Evolutionary conservation across 1,140 invertebrate species (phyloP).

Genomic region (Dendroctonus ponderosae): DNA sequence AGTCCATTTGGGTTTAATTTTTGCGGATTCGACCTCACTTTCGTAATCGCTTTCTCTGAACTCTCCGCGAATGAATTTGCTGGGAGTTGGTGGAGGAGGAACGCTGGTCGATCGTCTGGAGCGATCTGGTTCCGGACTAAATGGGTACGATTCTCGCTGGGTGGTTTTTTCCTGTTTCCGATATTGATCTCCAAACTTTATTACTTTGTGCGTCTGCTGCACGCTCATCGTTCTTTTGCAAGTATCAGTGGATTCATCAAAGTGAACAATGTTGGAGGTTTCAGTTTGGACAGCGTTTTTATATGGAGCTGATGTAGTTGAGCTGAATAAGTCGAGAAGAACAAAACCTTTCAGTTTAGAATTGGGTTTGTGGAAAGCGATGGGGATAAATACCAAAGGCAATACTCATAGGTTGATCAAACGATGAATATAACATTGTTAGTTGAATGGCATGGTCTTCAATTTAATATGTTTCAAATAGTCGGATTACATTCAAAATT

Average conservation of each 20-base stretch:
- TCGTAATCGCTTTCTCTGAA: conserved; percentile 71
- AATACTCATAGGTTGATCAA: background rate
- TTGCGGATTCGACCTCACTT: conserved; percentile 62
- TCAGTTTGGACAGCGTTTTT: conserved; percentile 63
- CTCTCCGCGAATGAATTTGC: conserved; percentile 67
- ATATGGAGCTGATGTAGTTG: conserved; percentile 56
- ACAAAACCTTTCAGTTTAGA: background rate
- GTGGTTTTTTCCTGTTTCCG: conserved; percentile 40
- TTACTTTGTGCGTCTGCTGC: conserved; percentile 66
- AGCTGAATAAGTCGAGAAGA: conserved; percentile 30
- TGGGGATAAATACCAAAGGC: background rate
- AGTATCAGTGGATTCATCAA: conserved; percentile 67
- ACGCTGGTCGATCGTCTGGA: conserved; percentile 44
- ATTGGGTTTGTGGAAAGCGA: background rate
- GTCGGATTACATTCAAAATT: conserved; percentile 26
- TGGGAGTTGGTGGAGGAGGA: conserved; percentile 59
- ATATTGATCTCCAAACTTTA: conserved; percentile 61
- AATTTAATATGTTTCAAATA: background rate
- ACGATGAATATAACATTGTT: too few species aligned
- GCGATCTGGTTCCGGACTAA: conserved; percentile 49
- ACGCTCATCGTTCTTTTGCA: conserved; percentile 64
- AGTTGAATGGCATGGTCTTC: background rate
- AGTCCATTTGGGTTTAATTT: conserved; percentile 62
- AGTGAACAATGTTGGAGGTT: conserved; percentile 65
- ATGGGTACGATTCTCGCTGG: conserved; percentile 54